Percentiles rank a stretch among this genome's conserved stretches.
Conservation (phyloP, 2,113 vertebrate species). For the Vombatus ursinus region DNA sequence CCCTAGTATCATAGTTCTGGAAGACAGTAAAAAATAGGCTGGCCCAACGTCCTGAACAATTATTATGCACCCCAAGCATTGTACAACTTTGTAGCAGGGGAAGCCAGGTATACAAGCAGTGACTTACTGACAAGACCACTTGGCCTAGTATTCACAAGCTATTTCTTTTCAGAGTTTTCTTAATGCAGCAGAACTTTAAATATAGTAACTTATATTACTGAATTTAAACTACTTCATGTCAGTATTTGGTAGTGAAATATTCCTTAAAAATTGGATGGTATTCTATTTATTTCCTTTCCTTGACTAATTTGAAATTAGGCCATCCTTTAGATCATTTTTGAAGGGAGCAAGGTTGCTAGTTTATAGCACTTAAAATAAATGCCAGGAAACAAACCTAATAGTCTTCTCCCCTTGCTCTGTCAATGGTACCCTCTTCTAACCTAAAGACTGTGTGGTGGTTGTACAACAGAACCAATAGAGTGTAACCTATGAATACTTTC, state of each 20-base stretch:
- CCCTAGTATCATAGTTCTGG: background rate
- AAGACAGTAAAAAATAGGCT: background rate
- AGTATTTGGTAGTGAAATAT: background rate
- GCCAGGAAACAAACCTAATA: background rate
- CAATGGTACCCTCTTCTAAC: slow-evolving; percentile 6
- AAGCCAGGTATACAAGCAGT: background rate
- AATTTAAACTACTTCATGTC: background rate
- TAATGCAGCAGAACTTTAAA: background rate
- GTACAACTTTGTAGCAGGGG: slow-evolving; percentile 5
- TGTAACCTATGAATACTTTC: background rate
- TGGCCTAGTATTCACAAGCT: background rate
- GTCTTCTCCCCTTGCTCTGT: background rate
- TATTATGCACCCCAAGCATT: background rate
- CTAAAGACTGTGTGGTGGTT: slow-evolving; percentile 7
- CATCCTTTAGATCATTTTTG: slow-evolving; percentile 13
- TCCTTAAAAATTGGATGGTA: background rate
- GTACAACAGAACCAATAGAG: background rate
- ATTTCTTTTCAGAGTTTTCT: background rate
- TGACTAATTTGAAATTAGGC: background rate
- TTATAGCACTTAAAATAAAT: background rate
- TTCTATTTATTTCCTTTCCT: background rate
- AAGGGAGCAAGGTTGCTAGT: background rate
- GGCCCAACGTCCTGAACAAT: background rate
- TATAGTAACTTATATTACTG: background rate
- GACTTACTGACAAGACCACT: background rate